These are phyloP conservation scores for Equus przewalskii DNA, from an alignment of 2,113 vertebrate genomes.

Conservation along the genomic window DNA sequence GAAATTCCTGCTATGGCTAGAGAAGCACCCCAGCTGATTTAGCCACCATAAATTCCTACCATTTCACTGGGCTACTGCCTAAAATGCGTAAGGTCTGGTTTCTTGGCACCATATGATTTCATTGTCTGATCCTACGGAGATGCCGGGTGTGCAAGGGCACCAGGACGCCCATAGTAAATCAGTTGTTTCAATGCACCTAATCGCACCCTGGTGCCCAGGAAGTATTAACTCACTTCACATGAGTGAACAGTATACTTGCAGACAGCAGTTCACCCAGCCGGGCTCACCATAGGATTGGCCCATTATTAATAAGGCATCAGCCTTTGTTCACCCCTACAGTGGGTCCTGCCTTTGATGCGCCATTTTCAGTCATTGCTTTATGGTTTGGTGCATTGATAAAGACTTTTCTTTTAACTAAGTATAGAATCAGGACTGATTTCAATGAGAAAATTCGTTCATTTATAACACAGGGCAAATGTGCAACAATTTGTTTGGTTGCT, in stretches of 20 bases:
- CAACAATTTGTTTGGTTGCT: conserved; percentile 37
- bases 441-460: conserved; percentile 36
- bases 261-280: conserved; percentile 53
- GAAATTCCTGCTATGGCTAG: neutral
- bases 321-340: conserved; percentile 39
- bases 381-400: conserved; percentile 31
- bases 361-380: conserved; percentile 25
- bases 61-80: conserved; percentile 19
- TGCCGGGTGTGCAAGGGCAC: conserved; percentile 32
- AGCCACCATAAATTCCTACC: conserved; percentile 38
- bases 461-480: conserved; percentile 43
- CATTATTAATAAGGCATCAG: conserved; percentile 63
- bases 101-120: conserved; percentile 62
- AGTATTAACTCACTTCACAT: conserved; percentile 76
- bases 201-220: conserved; percentile 69
- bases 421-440: conserved; percentile 34
- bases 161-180: conserved; percentile 70
- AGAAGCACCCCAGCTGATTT: conserved; percentile 33
- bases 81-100: conserved; percentile 58
- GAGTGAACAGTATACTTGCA: conserved; percentile 75
- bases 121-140: conserved; percentile 46
- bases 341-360: neutral
- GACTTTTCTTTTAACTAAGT: neutral
- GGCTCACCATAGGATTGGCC: conserved; percentile 57
- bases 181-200: conserved; percentile 75